A percentile compares a stretch with the other conserved stretches of the same genome.
Conservation (phyloP, 2,113 vertebrate genomes). For the Cettia cetti region DNA sequence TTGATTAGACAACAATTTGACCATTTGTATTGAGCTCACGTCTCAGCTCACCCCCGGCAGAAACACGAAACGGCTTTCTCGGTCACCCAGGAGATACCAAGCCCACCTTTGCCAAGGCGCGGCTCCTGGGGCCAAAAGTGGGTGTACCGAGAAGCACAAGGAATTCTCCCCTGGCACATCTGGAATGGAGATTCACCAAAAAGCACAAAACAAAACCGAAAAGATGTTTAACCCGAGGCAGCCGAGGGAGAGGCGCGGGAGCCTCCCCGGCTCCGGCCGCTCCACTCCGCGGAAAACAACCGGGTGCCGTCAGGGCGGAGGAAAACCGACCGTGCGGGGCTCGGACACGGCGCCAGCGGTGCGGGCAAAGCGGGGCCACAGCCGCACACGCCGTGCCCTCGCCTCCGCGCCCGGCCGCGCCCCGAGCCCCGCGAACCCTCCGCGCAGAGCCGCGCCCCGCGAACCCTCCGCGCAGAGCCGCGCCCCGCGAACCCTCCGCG, state of each 20-base stretch:
- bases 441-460: neutral
- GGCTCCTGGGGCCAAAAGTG: neutral
- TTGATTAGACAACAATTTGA: neutral
- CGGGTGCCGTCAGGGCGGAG: neutral
- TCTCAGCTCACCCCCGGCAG: neutral
- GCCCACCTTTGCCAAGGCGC: neutral
- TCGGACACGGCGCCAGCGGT: rapidly evolving
- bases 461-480: neutral
- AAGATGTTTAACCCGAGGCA: neutral
- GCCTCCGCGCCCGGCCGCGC: neutral
- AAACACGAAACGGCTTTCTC: rapidly evolving
- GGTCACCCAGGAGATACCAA: neutral
- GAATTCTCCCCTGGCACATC: neutral
- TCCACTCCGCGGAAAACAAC: rapidly evolving
- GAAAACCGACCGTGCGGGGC: rapidly evolving
- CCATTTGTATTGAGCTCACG: neutral
- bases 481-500: too few relatives aligned
- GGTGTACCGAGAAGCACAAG: neutral
- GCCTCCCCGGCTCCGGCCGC: too few relatives aligned
- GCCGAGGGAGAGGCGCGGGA: neutral
- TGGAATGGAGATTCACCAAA: rapidly evolving
- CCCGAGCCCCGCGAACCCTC: too few relatives aligned
- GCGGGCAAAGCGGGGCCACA: neutral
- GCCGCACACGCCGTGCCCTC: neutral
- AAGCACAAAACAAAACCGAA: neutral